A percentile compares a stretch with the other conserved stretches of the same genome.
phyloP scores from a whole-genome alignment of 2,113 vertebrate genomes.

The Otus sunia region DNA sequence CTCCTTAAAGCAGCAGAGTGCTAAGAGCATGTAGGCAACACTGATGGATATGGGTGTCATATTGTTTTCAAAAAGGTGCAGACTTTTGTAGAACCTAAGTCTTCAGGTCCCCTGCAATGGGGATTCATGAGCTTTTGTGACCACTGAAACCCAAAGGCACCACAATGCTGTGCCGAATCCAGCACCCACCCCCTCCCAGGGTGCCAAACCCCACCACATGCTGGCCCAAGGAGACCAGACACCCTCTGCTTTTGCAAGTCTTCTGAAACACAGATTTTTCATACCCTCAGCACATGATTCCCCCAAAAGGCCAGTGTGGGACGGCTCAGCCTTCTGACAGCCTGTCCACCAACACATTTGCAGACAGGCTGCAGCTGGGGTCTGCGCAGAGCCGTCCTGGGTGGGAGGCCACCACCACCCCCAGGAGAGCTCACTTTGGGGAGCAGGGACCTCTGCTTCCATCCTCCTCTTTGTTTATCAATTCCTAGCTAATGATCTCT shows the following conservation, averaged over 20 bases:
- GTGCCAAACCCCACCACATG: neutral
- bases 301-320: neutral
- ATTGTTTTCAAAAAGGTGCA: neutral
- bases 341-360: neutral
- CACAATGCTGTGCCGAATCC: accelerated
- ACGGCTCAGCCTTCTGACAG: neutral
- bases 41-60: accelerated
- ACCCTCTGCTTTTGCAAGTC: neutral
- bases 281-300: neutral
- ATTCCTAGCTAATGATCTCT: constrained; percentile 22
- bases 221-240: neutral
- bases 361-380: constrained; percentile 51
- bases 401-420: neutral
- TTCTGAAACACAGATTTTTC: neutral
- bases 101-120: neutral
- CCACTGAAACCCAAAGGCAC: neutral
- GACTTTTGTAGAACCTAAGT: neutral
- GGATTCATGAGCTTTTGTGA: neutral
- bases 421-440: neutral
- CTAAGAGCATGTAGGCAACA: accelerated
- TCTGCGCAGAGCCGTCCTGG: neutral
- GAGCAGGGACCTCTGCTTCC: constrained; percentile 11
- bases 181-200: neutral
- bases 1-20: neutral
- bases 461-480: constrained; percentile 42